Evolutionary conservation across 2,797 vertebrate genomes (phyloP), one percentile per base, ranked within the genome.

Genomic region (Rhinatrema bivittatum): DNA sequence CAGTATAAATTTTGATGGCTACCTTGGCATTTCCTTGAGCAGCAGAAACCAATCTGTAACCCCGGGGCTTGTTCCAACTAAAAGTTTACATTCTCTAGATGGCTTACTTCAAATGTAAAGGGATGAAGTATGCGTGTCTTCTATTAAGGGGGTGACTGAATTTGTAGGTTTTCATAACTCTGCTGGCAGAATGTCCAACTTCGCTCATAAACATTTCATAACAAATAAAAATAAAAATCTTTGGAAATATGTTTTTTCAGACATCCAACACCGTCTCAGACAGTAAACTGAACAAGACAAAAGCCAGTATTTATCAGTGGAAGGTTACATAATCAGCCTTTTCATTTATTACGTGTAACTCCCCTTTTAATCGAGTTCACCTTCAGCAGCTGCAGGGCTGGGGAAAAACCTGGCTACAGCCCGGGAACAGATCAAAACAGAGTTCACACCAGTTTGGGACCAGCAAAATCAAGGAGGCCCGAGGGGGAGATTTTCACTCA

Each of bases 141-240:
- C 68, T 60, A 65, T 73, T 60, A 68, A 72, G 80, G 60, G 70
- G 50, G 45, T 60, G 48, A 60, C 62, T 72, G 41, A 55, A 72
- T 79, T 81, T 79, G 63, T 62, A 68, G 73, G 63, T 73, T 65
- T 7, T 1, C 41, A 46, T 39, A 46, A 75, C 62, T 38, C n/a
- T 54, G 68, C 56, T 45, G 36, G 56, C 38, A 70, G 67, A 81
- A 82, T 83, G 79, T 74, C 64, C 75, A 81, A 55, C 58, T 60
- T 76, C 79, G 79, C 63, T 76, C 68, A 73, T 75, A 80, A 81
- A 80, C 77, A 81, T 72, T 81, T 79, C 71, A 75, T 76, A 72
- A 69, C 65, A 72, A 64, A 71, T n/a, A n/a, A n/a, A 66, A 67
- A 57, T 46, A 22, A 37, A 32, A 17, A 50, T 32, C 68, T 68